These are phyloP conservation scores for Pyxicephalus adspersus DNA, from an alignment of 2,113 vertebrate species.

Conservation along the genomic window DNA sequence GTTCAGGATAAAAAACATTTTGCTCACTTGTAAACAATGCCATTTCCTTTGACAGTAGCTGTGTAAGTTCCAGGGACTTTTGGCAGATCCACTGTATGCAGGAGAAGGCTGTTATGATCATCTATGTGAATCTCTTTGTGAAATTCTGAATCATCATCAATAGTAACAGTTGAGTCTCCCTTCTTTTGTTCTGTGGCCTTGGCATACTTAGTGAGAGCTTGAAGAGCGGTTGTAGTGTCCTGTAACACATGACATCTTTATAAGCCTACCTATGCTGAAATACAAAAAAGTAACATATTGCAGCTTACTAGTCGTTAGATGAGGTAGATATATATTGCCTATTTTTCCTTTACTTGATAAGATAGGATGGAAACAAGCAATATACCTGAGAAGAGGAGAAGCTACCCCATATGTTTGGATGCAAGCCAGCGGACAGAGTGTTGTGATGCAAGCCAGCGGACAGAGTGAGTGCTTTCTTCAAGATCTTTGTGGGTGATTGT, in stretches of 20 bases:
- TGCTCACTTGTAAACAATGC: conserved; percentile 78
- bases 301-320: not conserved
- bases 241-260: conserved; percentile 13
- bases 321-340: too few relatives aligned
- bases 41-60: conserved; percentile 64
- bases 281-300: not conserved
- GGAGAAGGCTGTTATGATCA: conserved; percentile 77
- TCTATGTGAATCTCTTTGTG: conserved; percentile 73
- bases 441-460: conserved; percentile 80
- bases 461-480: conserved; percentile 66
- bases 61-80: conserved; percentile 71
- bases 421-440: too few relatives aligned
- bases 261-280: not conserved
- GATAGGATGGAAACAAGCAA: too few relatives aligned
- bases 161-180: conserved; percentile 44
- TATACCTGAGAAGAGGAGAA: conserved; percentile 94
- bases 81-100: conserved; percentile 74
- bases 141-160: conserved; percentile 58
- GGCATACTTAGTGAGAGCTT: conserved; percentile 68
- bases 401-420: conserved; percentile 81
- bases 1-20: not conserved
- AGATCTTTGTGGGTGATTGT: conserved; percentile 66
- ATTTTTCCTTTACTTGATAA: too few relatives aligned
- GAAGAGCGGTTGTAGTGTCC: conserved; percentile 72
- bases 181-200: conserved; percentile 64